phyloP scores from a whole-genome alignment of 2,113 vertebrate species.

The Leptocoma aspasia region DNA sequence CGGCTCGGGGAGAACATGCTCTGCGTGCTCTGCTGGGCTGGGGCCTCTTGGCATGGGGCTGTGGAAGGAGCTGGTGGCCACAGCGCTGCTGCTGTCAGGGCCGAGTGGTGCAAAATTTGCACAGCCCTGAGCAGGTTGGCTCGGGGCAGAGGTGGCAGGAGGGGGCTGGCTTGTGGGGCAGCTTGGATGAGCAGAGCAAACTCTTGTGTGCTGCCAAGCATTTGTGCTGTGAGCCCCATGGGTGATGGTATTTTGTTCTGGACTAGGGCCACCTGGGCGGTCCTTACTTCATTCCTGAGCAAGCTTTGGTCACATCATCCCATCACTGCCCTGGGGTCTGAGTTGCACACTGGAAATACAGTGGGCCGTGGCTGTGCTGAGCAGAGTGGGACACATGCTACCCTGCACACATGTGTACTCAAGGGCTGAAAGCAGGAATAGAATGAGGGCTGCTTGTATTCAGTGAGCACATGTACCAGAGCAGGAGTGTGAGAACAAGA shows the following conservation, averaged over 20 bases:
- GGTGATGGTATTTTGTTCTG: neutral
- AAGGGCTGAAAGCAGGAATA: neutral
- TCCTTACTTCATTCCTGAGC: neutral
- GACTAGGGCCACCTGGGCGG: rapidly evolving
- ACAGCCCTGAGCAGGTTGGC: neutral
- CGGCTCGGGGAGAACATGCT: rapidly evolving
- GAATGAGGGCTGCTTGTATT: neutral
- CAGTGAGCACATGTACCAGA: neutral
- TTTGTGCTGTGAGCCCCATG: neutral
- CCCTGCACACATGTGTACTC: rapidly evolving
- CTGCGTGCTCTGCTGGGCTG: rapidly evolving
- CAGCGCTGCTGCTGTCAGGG: neutral
- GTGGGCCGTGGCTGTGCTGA: neutral
- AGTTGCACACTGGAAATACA: neutral
- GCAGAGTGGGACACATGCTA: rapidly evolving
- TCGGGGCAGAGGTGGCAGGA: neutral
- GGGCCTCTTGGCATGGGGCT: rapidly evolving
- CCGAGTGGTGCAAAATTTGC: rapidly evolving
- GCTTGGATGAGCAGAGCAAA: neutral
- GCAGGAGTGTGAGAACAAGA: rapidly evolving
- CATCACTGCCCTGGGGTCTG: neutral
- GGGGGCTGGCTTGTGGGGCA: neutral
- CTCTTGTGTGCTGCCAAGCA: neutral
- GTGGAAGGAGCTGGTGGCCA: neutral
- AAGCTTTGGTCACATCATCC: neutral